Evolutionary conservation across 2,888 invertebrate genomes (phyloP).

Genomic region (Drosophila siamana): DNA sequence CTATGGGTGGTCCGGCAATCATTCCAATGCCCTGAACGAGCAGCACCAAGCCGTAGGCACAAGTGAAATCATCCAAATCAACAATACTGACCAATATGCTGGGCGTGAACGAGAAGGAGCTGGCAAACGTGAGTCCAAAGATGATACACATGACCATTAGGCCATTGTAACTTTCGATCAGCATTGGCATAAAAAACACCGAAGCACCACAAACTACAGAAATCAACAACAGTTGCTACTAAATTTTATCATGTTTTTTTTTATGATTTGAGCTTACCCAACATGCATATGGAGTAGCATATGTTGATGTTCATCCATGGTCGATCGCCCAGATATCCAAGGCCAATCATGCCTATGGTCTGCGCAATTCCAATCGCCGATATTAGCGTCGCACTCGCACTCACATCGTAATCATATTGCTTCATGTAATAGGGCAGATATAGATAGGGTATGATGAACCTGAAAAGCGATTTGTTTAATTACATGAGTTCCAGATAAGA

Average conservation of each 20-base stretch:
- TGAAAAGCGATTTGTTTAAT: slow-evolving; percentile 85
- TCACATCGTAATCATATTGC: slow-evolving; percentile 89
- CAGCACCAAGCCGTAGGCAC: slow-evolving; percentile 95
- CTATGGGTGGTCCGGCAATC: slow-evolving; percentile 95
- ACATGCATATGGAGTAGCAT: slow-evolving; percentile 92
- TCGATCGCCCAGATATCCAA: slow-evolving; percentile 96
- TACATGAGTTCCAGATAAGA: slow-evolving; percentile 1
- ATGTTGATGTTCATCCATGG: slow-evolving; percentile 92
- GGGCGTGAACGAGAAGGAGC: slow-evolving; percentile 95
- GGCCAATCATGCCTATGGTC: slow-evolving; percentile 94
- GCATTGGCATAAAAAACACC: slow-evolving; percentile 83
- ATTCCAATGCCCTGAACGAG: slow-evolving; percentile 97
- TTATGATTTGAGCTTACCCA: slow-evolving; percentile 82
- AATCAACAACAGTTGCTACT: neutral
- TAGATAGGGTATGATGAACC: slow-evolving; percentile 98
- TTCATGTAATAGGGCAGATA: slow-evolving; percentile 95
- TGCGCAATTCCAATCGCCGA: slow-evolving; percentile 95
- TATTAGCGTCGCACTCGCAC: slow-evolving; percentile 91
- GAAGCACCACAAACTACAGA: slow-evolving; percentile 84
- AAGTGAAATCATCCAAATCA: slow-evolving; percentile 95
- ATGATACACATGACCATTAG: slow-evolving; percentile 86
- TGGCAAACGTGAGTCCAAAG: slow-evolving; percentile 96
- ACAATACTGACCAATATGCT: slow-evolving; percentile 95
- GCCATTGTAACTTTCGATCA: slow-evolving; percentile 76
- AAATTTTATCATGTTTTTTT: neutral